Conservation (phyloP, 2,888 invertebrate species). For the Eupithecia inturbata region DNA sequence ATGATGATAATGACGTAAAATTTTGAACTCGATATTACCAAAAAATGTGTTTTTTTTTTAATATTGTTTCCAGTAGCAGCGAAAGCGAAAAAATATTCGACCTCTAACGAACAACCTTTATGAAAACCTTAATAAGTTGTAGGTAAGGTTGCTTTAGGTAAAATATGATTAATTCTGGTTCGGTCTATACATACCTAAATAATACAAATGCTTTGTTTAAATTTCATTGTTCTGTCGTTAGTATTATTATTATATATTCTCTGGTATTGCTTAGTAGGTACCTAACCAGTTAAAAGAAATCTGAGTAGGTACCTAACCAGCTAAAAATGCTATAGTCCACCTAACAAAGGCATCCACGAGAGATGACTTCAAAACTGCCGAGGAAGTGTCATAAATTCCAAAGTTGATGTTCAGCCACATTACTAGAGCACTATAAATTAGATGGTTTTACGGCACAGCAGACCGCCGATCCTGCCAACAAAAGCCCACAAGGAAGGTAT, state of each 20-base stretch:
- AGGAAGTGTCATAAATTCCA: slow-evolving; percentile 4
- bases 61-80: background rate
- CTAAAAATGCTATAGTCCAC: background rate
- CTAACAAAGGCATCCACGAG: background rate
- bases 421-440: slow-evolving; percentile 12
- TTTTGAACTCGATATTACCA: background rate
- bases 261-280: background rate
- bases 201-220: background rate
- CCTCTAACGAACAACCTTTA: too few species aligned
- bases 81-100: background rate
- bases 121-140: background rate
- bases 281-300: background rate
- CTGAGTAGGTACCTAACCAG: background rate
- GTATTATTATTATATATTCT: too few species aligned
- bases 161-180: background rate
- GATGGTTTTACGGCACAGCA: slow-evolving; percentile 10
- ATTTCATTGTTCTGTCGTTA: background rate
- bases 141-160: too few species aligned
- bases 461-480: slow-evolving; percentile 3
- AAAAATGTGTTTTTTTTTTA: background rate
- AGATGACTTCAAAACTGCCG: background rate
- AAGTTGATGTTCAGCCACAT: slow-evolving; percentile 4
- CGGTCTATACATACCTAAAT: background rate
- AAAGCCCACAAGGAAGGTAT: background rate
- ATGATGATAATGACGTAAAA: background rate